Base-by-base conservation (phyloP, 1,140 invertebrate species). In the Panulirus ornatus region DNA sequence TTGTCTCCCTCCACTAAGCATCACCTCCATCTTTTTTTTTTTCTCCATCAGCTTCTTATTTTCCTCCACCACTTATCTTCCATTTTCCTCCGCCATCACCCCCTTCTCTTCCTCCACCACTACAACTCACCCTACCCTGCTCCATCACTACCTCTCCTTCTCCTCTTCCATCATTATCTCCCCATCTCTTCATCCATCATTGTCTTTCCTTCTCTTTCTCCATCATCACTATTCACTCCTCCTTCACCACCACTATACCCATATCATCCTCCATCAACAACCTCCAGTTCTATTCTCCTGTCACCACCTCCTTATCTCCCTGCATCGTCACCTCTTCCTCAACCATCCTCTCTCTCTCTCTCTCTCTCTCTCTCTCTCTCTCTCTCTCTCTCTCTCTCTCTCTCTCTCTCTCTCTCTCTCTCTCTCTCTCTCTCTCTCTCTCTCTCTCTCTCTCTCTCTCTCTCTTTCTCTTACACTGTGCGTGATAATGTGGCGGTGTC, bases 361-460 rank as follows among this genome's bases (percentile, higher is more conserved):
- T 9, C 34, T 38, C 38, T 9, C 8, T 36, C 40, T 76, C 36
- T 76, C 40, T 40, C 30, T 76, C 30, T 40, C 8, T 9, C 34
- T 40, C 40, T 76, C 73, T 16, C 40, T 76, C 36, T 36, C 14
- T 16, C 36, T 5, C 71, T 75, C 16, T 75, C 36, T 1, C 71
- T 75, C 36, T 1, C 14, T 75, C 36, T 75, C 16, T 16, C 14
- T 75, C 36, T 36, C 36, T 16, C 36, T 75, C 14, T 36, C 2
- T 75, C 51, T 54, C 51, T 54, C 51, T 54, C 51, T 54, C 51
- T 54, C 51, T 54, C 51, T 54, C 51, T 54, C 51, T 54, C 51
- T 54, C 36, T 16, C 36, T 54, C 51, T 54, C 51, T 54, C 51
- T 54, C 51, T n/a, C n/a, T n/a, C n/a, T n/a, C n/a, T n/a, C n/a